Conservation (phyloP, 2,113 vertebrate species). For the Vidua chalybeata region DNA sequence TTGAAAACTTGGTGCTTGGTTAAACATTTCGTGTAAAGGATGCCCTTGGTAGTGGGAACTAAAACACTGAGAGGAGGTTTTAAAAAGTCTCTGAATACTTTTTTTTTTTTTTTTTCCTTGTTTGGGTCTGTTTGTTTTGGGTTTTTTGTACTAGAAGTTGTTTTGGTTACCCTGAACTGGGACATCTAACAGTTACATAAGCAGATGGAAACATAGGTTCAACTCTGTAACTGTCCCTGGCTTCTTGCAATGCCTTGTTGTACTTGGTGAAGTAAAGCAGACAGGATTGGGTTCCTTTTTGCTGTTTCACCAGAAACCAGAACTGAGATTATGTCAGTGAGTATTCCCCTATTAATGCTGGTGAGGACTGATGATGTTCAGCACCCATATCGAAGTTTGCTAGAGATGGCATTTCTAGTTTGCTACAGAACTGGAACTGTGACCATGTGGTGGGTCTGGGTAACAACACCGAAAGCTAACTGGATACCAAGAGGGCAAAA, state of each 20-base stretch:
- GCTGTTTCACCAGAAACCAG: not conserved
- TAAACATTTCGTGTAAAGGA: not conserved
- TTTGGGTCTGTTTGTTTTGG: not conserved
- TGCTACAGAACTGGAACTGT: not conserved
- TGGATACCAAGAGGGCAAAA: not conserved
- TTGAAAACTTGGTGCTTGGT: not conserved
- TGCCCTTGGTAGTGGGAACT: not conserved
- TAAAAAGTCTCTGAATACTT: not conserved
- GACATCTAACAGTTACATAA: not conserved
- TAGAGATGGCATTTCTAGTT: not conserved
- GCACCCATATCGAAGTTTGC: not conserved
- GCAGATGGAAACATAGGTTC: not conserved
- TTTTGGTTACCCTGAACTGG: not conserved
- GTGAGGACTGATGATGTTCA: not conserved
- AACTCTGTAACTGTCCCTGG: not conserved
- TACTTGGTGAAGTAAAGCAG: not conserved
- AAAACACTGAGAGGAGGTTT: not conserved
- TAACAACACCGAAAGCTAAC: accelerated
- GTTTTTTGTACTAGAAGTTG: not conserved
- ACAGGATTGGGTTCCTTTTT: not conserved
- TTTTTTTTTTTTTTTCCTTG: not conserved
- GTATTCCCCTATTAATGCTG: accelerated
- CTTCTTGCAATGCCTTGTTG: not conserved
- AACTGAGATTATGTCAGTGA: not conserved
- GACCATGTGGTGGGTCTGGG: accelerated